phyloP scores from a whole-genome alignment of 1,140 invertebrate genomes.

The Drosophila persimilis region DNA sequence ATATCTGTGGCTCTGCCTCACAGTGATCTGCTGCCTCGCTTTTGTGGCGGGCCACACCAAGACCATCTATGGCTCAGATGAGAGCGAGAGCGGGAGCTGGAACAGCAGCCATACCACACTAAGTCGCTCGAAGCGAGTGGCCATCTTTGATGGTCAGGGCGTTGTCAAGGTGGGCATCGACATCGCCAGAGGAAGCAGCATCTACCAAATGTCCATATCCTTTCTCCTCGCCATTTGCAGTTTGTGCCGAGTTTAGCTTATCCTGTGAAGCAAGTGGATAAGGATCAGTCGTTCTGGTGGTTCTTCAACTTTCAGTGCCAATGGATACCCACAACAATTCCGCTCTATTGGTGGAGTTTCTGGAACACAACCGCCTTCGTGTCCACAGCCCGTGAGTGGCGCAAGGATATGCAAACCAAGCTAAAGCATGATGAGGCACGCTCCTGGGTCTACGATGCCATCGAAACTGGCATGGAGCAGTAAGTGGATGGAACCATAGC shows the following conservation, averaged over 20 bases:
- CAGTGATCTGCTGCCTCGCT: slow-evolving; percentile 7
- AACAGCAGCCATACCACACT: slow-evolving; percentile 19
- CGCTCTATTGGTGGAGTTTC: slow-evolving; percentile 78
- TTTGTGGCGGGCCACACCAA: slow-evolving; percentile 20
- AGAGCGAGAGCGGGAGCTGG: slow-evolving; percentile 2
- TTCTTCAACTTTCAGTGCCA: slow-evolving; percentile 71
- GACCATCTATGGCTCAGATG: background rate
- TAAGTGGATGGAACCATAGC: slow-evolving; percentile 15
- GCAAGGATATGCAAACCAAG: slow-evolving; percentile 56
- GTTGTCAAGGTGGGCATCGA: slow-evolving; percentile 54
- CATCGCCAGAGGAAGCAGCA: background rate
- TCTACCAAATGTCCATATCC: background rate
- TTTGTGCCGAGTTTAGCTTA: slow-evolving; percentile 57
- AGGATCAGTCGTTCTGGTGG: slow-evolving; percentile 61
- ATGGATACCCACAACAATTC: slow-evolving; percentile 55
- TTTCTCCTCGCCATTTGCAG: slow-evolving; percentile 10
- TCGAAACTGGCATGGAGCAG: slow-evolving; percentile 59
- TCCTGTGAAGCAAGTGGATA: slow-evolving; percentile 60
- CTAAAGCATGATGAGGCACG: slow-evolving; percentile 50
- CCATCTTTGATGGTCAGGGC: slow-evolving; percentile 70
- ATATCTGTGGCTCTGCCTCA: slow-evolving; percentile 22
- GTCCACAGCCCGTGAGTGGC: slow-evolving; percentile 64
- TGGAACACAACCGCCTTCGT: slow-evolving; percentile 73
- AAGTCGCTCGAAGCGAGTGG: slow-evolving; percentile 58
- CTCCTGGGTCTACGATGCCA: slow-evolving; percentile 58